phyloP scores from a whole-genome alignment of 1,140 invertebrate species.

The Drosophila trapezifrons region DNA sequence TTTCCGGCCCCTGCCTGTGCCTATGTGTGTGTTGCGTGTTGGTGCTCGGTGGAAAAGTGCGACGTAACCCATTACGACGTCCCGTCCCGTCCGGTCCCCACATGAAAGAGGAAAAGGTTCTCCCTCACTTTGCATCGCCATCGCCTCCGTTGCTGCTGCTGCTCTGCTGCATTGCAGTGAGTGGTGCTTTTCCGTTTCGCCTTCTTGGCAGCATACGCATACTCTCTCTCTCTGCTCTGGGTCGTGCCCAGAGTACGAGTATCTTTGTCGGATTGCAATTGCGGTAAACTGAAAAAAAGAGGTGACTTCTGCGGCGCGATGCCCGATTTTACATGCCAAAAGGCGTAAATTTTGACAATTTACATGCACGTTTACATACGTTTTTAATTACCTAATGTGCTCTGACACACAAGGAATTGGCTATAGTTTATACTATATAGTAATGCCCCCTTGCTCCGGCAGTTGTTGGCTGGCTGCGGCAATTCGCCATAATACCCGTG shows the following conservation, averaged over 20 bases:
- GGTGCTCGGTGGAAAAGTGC: conserved; percentile 9
- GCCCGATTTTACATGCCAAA: conserved; percentile 3
- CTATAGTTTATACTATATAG: neutral
- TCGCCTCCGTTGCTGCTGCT: neutral
- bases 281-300: conserved; percentile 10
- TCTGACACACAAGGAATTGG: neutral
- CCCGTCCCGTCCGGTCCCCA: neutral
- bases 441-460: conserved; percentile 14
- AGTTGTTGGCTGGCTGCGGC: conserved; percentile 8
- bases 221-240: conserved; percentile 5
- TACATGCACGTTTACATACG: neutral
- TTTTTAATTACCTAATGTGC: conserved; percentile 31
- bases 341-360: conserved; percentile 9
- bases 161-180: conserved; percentile 19
- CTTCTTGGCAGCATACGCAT: conserved; percentile 21
- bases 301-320: neutral
- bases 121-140: conserved; percentile 17
- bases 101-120: conserved; percentile 10
- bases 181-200: conserved; percentile 19
- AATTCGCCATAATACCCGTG: conserved; percentile 16
- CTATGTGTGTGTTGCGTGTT: conserved; percentile 3
- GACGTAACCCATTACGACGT: conserved; percentile 18
- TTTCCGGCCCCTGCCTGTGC: neutral
- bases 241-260: conserved; percentile 8
- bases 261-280: conserved; percentile 3